Base-by-base conservation (phyloP, 2,888 invertebrate genomes). In the Nesidiocoris tenuis region DNA sequence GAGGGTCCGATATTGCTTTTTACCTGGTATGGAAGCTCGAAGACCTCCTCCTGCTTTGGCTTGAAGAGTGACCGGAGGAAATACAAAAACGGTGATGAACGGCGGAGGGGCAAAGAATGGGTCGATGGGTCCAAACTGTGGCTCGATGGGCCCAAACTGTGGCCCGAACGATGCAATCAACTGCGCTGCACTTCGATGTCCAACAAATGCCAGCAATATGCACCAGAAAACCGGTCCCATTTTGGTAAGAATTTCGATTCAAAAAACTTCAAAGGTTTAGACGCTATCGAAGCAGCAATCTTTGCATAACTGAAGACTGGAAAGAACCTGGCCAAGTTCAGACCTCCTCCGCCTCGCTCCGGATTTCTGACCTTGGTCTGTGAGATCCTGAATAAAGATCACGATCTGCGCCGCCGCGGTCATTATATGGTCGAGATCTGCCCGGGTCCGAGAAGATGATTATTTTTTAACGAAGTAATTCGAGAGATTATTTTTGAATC, bases 21-120 rank as follows among this genome's bases (percentile, higher is more conserved):
- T 61, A 77, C 77, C 77, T 23, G 65, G 77, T 39, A 77, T 66
- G 24, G 72, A 77, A 0, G 77, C 77, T 56, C 63, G 59, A 7
- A 77, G 23, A 7, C 77, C 77, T 2, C 77, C 77, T 17, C 74
- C 63, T 2, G 25, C 55, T 61, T 39, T 55, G 0, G 77, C 77
- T 25, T 77, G 77, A 18, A 77, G 21, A 9, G 57, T 67, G 1
- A 77, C 65, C 0, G 77, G 77, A 7, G 77, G 77, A 25, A 74
- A 74, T 9, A 66, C 55, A 25, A 57, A 61, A 21, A 72, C 25
- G 25, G 61, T 54, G 54, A 61, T n/a, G n/a, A 72, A 61, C 18
- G 21, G 25, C 12, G 72, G 72, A n/a, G 72, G 72, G 7, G 72
- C 61, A 39, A 39, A 12, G 16, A 19, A 18, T 12, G 70, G 70